Conservation (phyloP, 2,797 vertebrate species). For the Acestrorhynchus altus region DNA sequence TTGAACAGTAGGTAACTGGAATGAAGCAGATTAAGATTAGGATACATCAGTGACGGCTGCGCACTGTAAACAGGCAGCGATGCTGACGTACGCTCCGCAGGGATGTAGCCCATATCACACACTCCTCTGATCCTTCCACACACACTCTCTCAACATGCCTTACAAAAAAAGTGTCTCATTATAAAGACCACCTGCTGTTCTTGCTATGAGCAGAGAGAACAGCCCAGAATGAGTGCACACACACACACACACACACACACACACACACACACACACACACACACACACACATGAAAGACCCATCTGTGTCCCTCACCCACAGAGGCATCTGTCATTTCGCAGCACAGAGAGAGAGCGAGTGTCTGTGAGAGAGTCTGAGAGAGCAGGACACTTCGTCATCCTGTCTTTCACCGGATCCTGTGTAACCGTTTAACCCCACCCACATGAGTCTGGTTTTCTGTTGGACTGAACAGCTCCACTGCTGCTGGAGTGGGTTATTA, state of each 20-base stretch:
- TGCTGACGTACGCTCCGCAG: background rate
- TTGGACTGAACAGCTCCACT: no score
- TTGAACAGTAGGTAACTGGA: background rate
- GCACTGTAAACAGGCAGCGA: background rate
- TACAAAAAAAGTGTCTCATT: slow-evolving; percentile 41
- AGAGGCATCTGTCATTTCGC: slow-evolving; percentile 43
- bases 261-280: slow-evolving; percentile 7
- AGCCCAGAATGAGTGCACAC: slow-evolving; percentile 33
- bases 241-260: background rate
- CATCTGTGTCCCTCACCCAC: slow-evolving; percentile 37
- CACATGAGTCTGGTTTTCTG: background rate
- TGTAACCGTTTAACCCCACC: slow-evolving; percentile 6
- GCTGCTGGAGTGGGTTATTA: no score
- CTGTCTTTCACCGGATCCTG: background rate
- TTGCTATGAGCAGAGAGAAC: slow-evolving; percentile 38
- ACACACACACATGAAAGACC: slow-evolving; percentile 38
- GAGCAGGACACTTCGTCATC: background rate
- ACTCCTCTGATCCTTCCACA: slow-evolving; percentile 30
- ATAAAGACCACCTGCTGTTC: slow-evolving; percentile 46
- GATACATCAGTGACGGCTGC: background rate
- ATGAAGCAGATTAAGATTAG: background rate
- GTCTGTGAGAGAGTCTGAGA: background rate
- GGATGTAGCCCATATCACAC: slow-evolving; percentile 1
- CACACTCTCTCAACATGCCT: slow-evolving; percentile 26
- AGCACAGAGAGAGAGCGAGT: background rate